Evolutionary conservation across 2,888 invertebrate genomes (phyloP).

Genomic region (Epsilonema sp.): DNA sequence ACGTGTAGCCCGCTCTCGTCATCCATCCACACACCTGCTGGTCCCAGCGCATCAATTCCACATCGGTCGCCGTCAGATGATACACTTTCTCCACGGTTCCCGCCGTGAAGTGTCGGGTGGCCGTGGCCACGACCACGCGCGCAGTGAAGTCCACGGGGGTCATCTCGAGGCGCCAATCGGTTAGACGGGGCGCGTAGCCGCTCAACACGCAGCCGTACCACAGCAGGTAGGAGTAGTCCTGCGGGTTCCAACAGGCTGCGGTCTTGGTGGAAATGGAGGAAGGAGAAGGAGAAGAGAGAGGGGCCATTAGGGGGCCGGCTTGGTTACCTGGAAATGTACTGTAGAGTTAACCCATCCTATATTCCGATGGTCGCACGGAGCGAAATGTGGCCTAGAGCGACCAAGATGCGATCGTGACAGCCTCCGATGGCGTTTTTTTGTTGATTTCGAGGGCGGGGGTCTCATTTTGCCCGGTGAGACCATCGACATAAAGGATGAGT

Average conservation of each 20-base stretch:
- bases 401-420: too few species aligned
- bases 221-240: slow-evolving; percentile 31
- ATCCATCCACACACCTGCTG: not conserved
- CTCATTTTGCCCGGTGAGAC: too few species aligned
- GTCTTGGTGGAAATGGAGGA: too few species aligned
- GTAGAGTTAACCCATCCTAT: too few species aligned
- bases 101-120: slow-evolving; percentile 21
- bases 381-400: too few species aligned
- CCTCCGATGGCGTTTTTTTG: too few species aligned
- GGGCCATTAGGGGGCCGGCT: too few species aligned
- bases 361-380: too few species aligned
- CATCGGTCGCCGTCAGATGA: slow-evolving; percentile 27
- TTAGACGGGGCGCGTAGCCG: slow-evolving; percentile 24
- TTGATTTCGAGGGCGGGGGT: too few species aligned
- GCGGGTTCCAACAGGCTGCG: slow-evolving; percentile 35
- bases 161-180: slow-evolving; percentile 32
- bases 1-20: not conserved
- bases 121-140: slow-evolving; percentile 24
- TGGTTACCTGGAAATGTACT: slow-evolving; percentile 25
- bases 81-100: slow-evolving; percentile 30
- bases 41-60: slow-evolving; percentile 26
- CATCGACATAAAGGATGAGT: too few species aligned
- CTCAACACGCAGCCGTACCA: slow-evolving; percentile 25
- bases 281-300: too few species aligned
- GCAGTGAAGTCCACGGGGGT: slow-evolving; percentile 33